These are phyloP conservation scores for Spilogale gracilis DNA, from an alignment of 2,113 vertebrate genomes.

Conservation along the genomic window DNA sequence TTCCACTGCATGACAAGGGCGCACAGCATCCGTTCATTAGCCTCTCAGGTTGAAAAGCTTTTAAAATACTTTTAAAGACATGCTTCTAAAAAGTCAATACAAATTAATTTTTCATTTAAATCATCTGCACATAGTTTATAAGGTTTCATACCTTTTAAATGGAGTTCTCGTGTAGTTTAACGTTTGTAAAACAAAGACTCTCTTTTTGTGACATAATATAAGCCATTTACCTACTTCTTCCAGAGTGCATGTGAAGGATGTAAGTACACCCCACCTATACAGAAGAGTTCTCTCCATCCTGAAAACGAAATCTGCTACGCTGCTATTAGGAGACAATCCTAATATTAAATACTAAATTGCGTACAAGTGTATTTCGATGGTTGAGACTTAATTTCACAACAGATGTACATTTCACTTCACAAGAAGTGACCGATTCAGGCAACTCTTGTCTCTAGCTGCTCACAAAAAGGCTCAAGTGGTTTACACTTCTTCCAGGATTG, in stretches of 20 bases:
- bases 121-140: neutral
- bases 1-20: neutral
- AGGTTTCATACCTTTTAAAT: neutral
- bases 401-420: neutral
- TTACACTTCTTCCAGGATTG: neutral
- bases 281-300: neutral
- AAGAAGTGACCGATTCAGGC: neutral
- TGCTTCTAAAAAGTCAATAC: neutral
- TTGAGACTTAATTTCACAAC: neutral
- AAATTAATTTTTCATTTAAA: slow-evolving; percentile 50
- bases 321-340: neutral
- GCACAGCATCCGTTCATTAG: neutral
- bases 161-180: neutral
- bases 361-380: neutral
- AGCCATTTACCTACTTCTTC: neutral
- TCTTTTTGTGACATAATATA: neutral
- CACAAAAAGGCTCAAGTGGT: neutral
- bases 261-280: neutral
- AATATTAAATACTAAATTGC: neutral
- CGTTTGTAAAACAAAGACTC: slow-evolving; percentile 29
- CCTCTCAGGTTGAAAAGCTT: neutral
- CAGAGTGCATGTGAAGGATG: neutral
- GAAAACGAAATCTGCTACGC: neutral
- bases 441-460: neutral
- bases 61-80: neutral